Evolutionary conservation across 2,888 invertebrate genomes (phyloP).

Genomic region (Sarcophaga subvicina): DNA sequence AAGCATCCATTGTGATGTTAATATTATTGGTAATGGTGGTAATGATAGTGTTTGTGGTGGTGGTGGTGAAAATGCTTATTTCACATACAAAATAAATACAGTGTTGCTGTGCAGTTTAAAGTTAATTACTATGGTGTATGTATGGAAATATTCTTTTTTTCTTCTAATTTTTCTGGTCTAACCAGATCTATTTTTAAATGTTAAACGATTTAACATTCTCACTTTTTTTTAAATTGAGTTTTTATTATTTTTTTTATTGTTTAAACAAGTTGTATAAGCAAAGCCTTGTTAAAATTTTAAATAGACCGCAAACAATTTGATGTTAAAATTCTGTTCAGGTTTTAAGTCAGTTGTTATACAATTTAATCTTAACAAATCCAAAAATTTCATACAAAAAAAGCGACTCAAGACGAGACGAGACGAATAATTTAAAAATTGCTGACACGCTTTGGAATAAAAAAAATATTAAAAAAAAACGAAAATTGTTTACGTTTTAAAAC

Average conservation of each 20-base stretch:
- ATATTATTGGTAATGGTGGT: no score
- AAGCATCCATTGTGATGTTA: background rate
- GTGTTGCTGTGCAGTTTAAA: background rate
- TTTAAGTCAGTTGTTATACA: constrained; percentile 22
- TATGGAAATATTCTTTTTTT: background rate
- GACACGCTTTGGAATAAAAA: constrained; percentile 52
- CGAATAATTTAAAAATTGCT: constrained; percentile 37
- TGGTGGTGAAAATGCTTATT: background rate
- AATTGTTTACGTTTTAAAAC: constrained; percentile 34
- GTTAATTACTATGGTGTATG: background rate
- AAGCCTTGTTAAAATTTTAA: background rate
- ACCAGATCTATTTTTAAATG: background rate
- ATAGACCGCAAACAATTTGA: background rate
- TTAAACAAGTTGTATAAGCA: background rate
- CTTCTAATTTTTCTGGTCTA: background rate
- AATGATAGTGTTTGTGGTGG: background rate
- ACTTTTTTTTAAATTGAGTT: background rate
- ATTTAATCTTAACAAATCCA: constrained; percentile 46
- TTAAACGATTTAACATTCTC: background rate
- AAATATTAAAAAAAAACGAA: background rate
- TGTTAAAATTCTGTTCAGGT: constrained; percentile 32
- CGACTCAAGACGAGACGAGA: background rate
- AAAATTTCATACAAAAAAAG: constrained; percentile 30
- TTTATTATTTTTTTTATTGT: background rate
- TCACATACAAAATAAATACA: background rate